Base-by-base conservation (phyloP, 2,888 invertebrate genomes). In the Caenorhabditis virilis region DNA sequence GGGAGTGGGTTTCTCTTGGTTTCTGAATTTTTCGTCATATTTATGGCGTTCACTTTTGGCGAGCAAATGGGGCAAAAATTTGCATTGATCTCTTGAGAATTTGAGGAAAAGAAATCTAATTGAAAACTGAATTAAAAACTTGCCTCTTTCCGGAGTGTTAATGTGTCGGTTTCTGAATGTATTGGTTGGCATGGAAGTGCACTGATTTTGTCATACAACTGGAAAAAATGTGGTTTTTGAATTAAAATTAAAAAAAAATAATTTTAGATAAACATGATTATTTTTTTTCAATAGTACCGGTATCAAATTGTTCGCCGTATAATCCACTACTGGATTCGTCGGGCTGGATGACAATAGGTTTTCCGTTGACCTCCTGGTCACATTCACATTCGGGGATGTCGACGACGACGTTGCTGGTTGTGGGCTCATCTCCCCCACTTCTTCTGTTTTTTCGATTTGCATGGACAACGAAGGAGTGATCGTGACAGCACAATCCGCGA, bases 201-300 rank as follows among this genome's bases (percentile, higher is more conserved):
- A 27, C 72, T 69, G 64, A 83, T 83, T 58, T 79, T 78, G 69
- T 83, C 83, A 79, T 83, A 83, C 73, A 83, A 74, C 83, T 83
- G 75, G 69, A 82, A 82, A 46, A 45, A 39, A 16, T 5, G 11
- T 4, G 22, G 15, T 35, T 16, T 38, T 38, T n/a, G 9, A 38
- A 16, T 38, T n/a, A 38, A 38, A 27, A 16, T n/a, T 9, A 27
- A 30, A 3, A 7, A 15, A 45, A 41, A 41, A 41, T 6, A 23
- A 9, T 36, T 30, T 30, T 30, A 9, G 30, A 13, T 30, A 30
- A 13, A 36, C 9, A 5, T 36, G 36, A 15, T 36, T 36, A 13
- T 36, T 36, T 36, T 36, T 36, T 36, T 36, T 7, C 39, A 42
- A 20, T 7, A 23, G 30, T 54, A 64, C 64, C 64, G 41, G 64